These are phyloP conservation scores for Ooceraea biroi DNA, from an alignment of 1,140 invertebrate genomes.

Conservation along the genomic window DNA sequence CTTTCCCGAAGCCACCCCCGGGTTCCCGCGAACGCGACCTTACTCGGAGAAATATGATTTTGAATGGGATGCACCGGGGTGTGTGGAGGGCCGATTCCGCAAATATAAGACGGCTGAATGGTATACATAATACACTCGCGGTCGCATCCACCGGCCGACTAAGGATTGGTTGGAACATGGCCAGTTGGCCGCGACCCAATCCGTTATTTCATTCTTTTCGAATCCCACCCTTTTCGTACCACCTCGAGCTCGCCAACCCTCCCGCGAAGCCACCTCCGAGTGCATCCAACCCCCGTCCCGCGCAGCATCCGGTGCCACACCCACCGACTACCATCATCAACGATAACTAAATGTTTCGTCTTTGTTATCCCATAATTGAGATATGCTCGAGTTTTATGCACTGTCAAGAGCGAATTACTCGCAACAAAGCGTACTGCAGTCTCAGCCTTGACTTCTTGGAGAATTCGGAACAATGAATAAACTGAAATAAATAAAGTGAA, in stretches of 20 bases:
- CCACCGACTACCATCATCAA: conserved; percentile 45
- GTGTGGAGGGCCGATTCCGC: conserved; percentile 65
- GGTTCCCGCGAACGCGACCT: conserved; percentile 19
- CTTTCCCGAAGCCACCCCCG: not conserved
- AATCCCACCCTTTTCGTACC: conserved; percentile 77
- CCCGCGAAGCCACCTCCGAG: conserved; percentile 27
- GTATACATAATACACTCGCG: conserved; percentile 80
- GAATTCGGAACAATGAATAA: not conserved
- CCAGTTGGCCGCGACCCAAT: conserved; percentile 85
- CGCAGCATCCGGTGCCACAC: conserved; percentile 60
- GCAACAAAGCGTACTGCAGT: not conserved
- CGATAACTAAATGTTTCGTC: conserved; percentile 42
- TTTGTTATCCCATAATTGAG: not conserved
- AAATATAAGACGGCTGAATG: conserved; percentile 77
- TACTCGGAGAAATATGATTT: conserved; percentile 77
- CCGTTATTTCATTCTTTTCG: conserved; percentile 86
- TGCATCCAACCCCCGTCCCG: conserved; percentile 26
- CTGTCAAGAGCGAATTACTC: not conserved
- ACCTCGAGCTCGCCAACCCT: conserved; percentile 59
- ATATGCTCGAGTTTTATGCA: not conserved
- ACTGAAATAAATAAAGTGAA: not conserved
- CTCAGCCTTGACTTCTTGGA: not conserved
- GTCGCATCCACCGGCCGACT: conserved; percentile 78
- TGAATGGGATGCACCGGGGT: conserved; percentile 78
- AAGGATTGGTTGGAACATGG: conserved; percentile 85